These are phyloP conservation scores for Pollachius pollachius DNA, from an alignment of 2,113 vertebrate species.

Conservation along the genomic window DNA sequence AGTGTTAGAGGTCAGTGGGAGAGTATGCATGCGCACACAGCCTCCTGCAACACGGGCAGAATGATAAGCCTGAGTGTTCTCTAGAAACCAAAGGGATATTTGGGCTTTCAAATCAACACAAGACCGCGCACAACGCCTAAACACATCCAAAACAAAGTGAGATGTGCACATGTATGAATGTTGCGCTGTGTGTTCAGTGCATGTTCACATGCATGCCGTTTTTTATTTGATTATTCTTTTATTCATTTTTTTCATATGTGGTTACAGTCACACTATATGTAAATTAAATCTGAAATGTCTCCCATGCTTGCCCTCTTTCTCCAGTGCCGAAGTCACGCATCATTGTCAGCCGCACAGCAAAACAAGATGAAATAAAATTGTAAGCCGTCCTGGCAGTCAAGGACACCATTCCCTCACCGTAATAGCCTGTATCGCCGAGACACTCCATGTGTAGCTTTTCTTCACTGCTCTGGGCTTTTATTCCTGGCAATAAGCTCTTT, in stretches of 20 bases:
- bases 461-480: constrained; percentile 82
- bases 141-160: constrained; percentile 15
- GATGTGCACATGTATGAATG: neutral
- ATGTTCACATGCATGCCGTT: constrained; percentile 15
- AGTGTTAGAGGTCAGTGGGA: constrained; percentile 54
- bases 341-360: constrained; percentile 76
- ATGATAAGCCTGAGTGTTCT: constrained; percentile 26
- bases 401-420: constrained; percentile 81
- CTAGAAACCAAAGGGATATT: no score
- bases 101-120: neutral
- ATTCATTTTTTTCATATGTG: constrained; percentile 20
- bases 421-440: constrained; percentile 81
- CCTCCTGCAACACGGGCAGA: constrained; percentile 30
- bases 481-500: constrained; percentile 84
- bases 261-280: constrained; percentile 57
- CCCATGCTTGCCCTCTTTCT: constrained; percentile 70
- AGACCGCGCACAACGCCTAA: neutral
- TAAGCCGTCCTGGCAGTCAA: constrained; percentile 81
- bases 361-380: constrained; percentile 84
- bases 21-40: constrained; percentile 28
- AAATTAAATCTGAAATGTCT: constrained; percentile 73
- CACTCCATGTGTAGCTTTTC: constrained; percentile 81
- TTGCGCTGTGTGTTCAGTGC: neutral
- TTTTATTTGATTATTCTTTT: neutral
- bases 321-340: constrained; percentile 75